Percentiles rank a stretch among this genome's conserved stretches.
These are phyloP conservation scores for Lophius piscatorius DNA, from an alignment of 2,113 vertebrate species.

Conservation along the genomic window DNA sequence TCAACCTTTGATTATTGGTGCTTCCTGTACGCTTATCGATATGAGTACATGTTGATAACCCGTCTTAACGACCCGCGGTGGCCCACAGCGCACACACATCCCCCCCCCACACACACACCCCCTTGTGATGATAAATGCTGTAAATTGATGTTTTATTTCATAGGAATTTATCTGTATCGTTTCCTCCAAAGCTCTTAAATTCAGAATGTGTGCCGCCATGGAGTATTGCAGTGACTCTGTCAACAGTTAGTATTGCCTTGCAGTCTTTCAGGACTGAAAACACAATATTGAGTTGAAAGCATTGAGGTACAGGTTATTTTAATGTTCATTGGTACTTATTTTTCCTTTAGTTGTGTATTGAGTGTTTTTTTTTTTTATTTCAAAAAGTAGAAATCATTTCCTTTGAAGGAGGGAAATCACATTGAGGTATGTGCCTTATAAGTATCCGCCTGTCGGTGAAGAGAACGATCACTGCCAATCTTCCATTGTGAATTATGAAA, in stretches of 20 bases:
- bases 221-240: slow-evolving; percentile 67
- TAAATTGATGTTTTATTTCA: slow-evolving; percentile 56
- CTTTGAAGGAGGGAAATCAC: slow-evolving; percentile 69
- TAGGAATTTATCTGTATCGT: slow-evolving; percentile 58
- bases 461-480: slow-evolving; percentile 84
- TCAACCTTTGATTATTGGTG: slow-evolving; percentile 56
- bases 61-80: slow-evolving; percentile 39
- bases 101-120: no score
- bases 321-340: slow-evolving; percentile 69
- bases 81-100: slow-evolving; percentile 49
- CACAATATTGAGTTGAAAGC: slow-evolving; percentile 65
- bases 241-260: slow-evolving; percentile 75
- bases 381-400: slow-evolving; percentile 70
- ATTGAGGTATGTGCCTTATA: slow-evolving; percentile 95
- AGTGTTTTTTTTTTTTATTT: slow-evolving; percentile 36
- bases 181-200: slow-evolving; percentile 73
- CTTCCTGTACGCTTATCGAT: slow-evolving; percentile 57
- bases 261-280: slow-evolving; percentile 59
- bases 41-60: slow-evolving; percentile 45
- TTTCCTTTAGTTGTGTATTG: slow-evolving; percentile 71
- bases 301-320: slow-evolving; percentile 73
- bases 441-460: slow-evolving; percentile 82
- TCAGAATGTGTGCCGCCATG: slow-evolving; percentile 66
- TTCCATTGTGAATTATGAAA: slow-evolving; percentile 78
- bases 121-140: slow-evolving; percentile 44